A percentile compares a stretch with the other conserved stretches of the same genome.
Evolutionary conservation across 2,888 invertebrate species (phyloP).

Genomic region (Mythimna pallens): DNA sequence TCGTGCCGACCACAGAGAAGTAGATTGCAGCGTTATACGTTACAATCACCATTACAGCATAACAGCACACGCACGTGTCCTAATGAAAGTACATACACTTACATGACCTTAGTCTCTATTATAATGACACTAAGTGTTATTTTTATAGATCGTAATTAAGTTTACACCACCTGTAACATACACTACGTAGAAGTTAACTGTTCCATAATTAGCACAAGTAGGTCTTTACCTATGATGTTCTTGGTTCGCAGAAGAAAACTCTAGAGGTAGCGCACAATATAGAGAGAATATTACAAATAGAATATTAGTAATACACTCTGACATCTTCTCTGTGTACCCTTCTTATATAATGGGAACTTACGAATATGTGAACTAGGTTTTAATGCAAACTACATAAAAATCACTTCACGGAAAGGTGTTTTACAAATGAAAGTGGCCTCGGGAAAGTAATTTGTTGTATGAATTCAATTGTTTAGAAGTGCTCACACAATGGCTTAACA

Average conservation of each 20-base stretch:
- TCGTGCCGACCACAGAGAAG: not conserved
- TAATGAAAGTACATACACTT: conserved; percentile 25
- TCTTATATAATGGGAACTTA: not conserved
- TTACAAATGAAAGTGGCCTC: conserved; percentile 15
- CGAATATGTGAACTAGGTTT: conserved; percentile 14
- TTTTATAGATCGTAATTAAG: conserved; percentile 1
- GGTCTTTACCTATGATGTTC: no score
- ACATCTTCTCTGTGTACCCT: not conserved
- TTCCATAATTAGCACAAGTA: not conserved
- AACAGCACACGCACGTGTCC: conserved; percentile 11
- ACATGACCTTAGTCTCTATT: not conserved
- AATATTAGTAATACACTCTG: not conserved
- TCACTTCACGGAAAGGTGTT: conserved; percentile 6
- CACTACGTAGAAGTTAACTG: not conserved
- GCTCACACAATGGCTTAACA: not conserved
- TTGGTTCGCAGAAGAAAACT: not conserved
- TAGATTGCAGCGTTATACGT: not conserved
- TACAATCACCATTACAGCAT: conserved; percentile 1
- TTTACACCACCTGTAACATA: not conserved
- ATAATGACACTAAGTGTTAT: not conserved
- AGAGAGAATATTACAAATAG: conserved; percentile 4
- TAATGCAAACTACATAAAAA: conserved; percentile 15
- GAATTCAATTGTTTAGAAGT: conserved; percentile 33
- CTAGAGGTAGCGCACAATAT: not conserved
- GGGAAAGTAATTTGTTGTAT: conserved; percentile 16